Conservation (phyloP, 1,140 invertebrate genomes). For the Drosophila nasuta region DNA sequence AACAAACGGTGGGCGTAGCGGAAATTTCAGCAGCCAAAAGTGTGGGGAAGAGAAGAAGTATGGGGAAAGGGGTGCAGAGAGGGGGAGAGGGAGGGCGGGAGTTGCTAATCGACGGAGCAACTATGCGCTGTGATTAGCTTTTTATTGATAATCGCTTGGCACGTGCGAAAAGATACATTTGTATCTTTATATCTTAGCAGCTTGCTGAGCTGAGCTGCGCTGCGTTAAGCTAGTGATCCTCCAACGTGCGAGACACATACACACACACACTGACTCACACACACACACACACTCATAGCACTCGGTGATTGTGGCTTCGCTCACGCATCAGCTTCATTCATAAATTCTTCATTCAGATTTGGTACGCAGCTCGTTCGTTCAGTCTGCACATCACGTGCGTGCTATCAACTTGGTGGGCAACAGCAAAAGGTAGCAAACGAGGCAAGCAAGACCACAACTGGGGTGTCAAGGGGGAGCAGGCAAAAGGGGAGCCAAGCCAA, state of each 20-base stretch:
- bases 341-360: conserved; percentile 75
- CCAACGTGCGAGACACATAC: conserved; percentile 32
- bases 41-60: not conserved
- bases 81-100: not conserved
- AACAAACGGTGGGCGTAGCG: conserved; percentile 19
- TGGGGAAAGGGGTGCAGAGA: not conserved
- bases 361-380: conserved; percentile 27
- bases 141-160: conserved; percentile 36
- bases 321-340: conserved; percentile 70
- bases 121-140: conserved; percentile 29
- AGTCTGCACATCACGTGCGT: conserved; percentile 76
- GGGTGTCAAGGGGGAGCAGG: not conserved
- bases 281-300: conserved; percentile 1
- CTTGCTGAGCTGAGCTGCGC: not conserved
- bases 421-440: conserved; percentile 27
- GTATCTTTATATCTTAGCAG: conserved; percentile 21
- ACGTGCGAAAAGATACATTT: conserved; percentile 46
- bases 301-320: conserved; percentile 27
- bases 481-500: conserved; percentile 1
- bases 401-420: conserved; percentile 62
- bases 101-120: conserved; percentile 22
- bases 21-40: conserved; percentile 11
- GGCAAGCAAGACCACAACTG: not conserved
- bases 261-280: conserved; percentile 5
- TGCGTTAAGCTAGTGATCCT: conserved; percentile 6